Conservation (phyloP, 2,113 vertebrate species). For the Caloenas nicobarica region DNA sequence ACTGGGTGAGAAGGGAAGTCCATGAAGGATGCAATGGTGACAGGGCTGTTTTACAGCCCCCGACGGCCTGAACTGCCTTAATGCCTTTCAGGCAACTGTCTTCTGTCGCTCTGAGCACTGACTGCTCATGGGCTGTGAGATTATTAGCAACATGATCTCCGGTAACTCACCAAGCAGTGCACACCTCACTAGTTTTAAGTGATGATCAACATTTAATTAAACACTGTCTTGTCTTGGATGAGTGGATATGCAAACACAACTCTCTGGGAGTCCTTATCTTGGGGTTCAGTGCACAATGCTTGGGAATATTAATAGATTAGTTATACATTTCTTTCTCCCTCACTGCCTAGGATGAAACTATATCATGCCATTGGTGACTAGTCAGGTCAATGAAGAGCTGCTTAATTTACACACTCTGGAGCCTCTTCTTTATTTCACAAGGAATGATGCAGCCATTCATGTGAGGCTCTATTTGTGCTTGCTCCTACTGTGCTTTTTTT, state of each 20-base stretch:
- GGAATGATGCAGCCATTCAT: not conserved
- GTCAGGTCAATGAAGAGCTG: not conserved
- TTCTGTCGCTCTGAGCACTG: not conserved
- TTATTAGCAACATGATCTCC: not conserved
- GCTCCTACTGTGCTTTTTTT: not conserved
- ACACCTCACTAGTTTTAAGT: not conserved
- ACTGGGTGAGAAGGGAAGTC: not conserved
- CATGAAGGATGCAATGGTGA: not conserved
- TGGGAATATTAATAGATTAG: not conserved
- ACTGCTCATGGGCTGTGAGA: not conserved
- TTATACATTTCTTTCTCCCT: not conserved
- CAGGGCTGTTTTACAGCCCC: not conserved
- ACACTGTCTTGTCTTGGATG: not conserved
- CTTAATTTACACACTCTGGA: not conserved
- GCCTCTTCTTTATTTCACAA: not conserved
- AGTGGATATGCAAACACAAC: not conserved
- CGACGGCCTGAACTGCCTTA: not conserved
- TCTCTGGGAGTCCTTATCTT: not conserved
- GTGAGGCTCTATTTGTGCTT: not conserved
- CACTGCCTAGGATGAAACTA: not conserved
- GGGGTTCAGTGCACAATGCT: not conserved
- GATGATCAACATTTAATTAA: conserved; percentile 27
- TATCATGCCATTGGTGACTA: not conserved
- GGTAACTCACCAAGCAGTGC: not conserved
- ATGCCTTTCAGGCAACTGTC: not conserved